These are phyloP conservation scores for Anastatus disparis DNA, from an alignment of 1,140 invertebrate species.

Conservation along the genomic window DNA sequence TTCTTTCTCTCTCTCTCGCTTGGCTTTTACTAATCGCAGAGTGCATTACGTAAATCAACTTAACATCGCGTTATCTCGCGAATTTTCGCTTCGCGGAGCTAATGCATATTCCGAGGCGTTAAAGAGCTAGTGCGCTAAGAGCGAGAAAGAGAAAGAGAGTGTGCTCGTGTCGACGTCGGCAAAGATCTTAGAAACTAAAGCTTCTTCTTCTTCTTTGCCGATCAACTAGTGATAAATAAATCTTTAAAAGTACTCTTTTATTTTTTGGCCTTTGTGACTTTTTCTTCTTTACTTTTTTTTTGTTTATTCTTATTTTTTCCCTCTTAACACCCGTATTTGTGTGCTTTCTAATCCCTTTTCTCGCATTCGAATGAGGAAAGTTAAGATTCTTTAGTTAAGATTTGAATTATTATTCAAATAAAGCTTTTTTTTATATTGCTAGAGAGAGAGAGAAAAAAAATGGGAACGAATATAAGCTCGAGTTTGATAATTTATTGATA, in stretches of 20 bases:
- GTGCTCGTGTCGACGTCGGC: slow-evolving; percentile 37
- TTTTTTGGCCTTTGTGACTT: background rate
- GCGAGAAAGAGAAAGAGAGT: too few relatives aligned
- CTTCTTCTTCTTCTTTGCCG: background rate
- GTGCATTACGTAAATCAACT: slow-evolving; percentile 42
- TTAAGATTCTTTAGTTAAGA: too few relatives aligned
- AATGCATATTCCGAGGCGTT: slow-evolving; percentile 36
- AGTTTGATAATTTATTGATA: too few relatives aligned
- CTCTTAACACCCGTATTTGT: too few relatives aligned
- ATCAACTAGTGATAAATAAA: slow-evolving; percentile 14
- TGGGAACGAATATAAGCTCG: too few relatives aligned
- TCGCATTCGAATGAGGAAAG: too few relatives aligned
- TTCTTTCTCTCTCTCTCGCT: slow-evolving; percentile 1
- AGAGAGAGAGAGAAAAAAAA: too few relatives aligned
- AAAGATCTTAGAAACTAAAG: slow-evolving; percentile 1
- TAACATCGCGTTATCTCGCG: slow-evolving; percentile 38
- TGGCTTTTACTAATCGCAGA: slow-evolving; percentile 27
- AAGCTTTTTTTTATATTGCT: too few relatives aligned
- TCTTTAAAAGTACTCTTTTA: too few relatives aligned
- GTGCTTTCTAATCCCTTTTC: too few relatives aligned
- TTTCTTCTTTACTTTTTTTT: background rate
- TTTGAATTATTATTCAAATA: too few relatives aligned
- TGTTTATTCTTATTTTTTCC: background rate
- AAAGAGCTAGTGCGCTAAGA: slow-evolving; percentile 15
- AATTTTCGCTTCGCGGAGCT: slow-evolving; percentile 41